Evolutionary conservation across 2,797 vertebrate species (phyloP).

Genomic region (Myotis myotis): DNA sequence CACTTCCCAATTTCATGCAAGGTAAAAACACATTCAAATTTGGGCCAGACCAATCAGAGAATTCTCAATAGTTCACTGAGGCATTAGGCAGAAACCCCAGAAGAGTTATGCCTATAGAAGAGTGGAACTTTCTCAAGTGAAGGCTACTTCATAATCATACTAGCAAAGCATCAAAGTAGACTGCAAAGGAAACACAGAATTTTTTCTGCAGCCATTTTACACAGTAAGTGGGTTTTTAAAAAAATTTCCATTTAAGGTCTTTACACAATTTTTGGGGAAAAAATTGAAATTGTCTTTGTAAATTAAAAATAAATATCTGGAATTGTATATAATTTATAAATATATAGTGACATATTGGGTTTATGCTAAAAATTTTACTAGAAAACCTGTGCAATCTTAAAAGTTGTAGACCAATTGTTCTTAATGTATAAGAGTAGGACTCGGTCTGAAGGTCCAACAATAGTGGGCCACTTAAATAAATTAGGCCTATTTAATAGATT

Average conservation of each 20-base stretch:
- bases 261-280: not conserved
- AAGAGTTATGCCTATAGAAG: not conserved
- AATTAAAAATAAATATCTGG: not conserved
- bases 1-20: not conserved
- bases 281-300: not conserved
- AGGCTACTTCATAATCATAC: rapidly evolving
- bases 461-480: not conserved
- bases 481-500: not conserved
- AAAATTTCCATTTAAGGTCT: not conserved
- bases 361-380: not conserved
- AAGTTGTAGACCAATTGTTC: not conserved
- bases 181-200: not conserved
- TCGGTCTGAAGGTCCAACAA: not conserved
- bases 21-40: not conserved
- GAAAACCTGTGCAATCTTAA: not conserved
- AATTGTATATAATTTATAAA: not conserved
- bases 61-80: not conserved
- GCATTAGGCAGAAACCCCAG: not conserved
- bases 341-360: not conserved
- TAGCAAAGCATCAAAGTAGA: not conserved
- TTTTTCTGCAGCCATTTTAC: not conserved
- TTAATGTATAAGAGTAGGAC: not conserved
- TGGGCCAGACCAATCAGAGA: not conserved
- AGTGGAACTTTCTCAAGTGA: not conserved
- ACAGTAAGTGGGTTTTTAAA: not conserved